Conservation (phyloP, 2,113 vertebrate species). For the Hippocampus zosterae region DNA sequence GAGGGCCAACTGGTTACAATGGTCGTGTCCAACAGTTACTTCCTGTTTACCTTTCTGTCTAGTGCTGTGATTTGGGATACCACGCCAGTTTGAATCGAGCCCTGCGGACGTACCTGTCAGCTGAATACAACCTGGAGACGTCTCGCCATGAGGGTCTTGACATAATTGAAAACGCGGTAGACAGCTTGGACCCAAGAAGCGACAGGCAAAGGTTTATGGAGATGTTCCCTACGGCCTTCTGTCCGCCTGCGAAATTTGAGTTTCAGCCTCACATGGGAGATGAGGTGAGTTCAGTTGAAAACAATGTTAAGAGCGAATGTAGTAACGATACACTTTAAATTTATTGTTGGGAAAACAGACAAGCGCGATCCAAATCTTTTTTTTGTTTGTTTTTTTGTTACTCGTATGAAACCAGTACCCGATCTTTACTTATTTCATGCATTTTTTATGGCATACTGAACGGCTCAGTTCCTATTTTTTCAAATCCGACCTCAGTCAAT, state of each 20-base stretch:
- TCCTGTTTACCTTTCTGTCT: neutral
- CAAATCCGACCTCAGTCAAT: no score
- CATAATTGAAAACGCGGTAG: conserved; percentile 97
- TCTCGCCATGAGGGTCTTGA: conserved; percentile 97
- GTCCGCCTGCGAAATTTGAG: conserved; percentile 92
- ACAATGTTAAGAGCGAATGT: neutral
- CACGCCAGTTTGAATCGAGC: conserved; percentile 94
- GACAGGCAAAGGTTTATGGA: conserved; percentile 98
- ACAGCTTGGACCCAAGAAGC: conserved; percentile 91
- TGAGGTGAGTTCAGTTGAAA: conserved; percentile 72
- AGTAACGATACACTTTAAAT: neutral
- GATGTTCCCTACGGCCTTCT: conserved; percentile 94
- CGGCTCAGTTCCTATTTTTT: no score
- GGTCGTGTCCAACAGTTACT: neutral
- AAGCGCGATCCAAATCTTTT: neutral
- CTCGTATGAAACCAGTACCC: no score
- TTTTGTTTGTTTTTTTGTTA: neutral
- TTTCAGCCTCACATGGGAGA: conserved; percentile 98
- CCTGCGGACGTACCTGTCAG: conserved; percentile 92
- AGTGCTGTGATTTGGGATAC: conserved; percentile 97
- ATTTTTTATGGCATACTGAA: no score
- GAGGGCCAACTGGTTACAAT: neutral
- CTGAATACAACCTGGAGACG: conserved; percentile 97
- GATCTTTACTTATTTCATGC: no score
- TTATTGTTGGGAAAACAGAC: no score